Conservation (phyloP, 2,888 invertebrate genomes). For the Drosophila birchii region DNA sequence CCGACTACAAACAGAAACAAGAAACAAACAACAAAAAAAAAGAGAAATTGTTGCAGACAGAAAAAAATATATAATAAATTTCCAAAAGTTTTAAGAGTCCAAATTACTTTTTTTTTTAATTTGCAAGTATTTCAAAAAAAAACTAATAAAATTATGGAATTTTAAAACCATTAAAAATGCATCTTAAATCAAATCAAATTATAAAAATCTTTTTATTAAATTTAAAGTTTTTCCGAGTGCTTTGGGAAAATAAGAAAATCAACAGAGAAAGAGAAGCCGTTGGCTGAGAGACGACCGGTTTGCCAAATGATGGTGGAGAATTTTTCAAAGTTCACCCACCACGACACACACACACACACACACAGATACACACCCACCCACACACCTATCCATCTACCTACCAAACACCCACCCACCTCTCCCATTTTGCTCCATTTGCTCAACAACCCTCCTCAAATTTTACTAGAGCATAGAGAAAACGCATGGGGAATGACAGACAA, state of each 20-base stretch:
- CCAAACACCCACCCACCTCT: slow-evolving; percentile 9
- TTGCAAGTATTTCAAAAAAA: background rate
- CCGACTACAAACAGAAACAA: slow-evolving; percentile 26
- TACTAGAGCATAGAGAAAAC: slow-evolving; percentile 49
- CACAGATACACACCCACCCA: slow-evolving; percentile 25
- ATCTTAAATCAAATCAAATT: too few relatives aligned
- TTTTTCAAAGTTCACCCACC: slow-evolving; percentile 59
- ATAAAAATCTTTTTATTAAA: too few relatives aligned
- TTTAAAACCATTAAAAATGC: too few relatives aligned
- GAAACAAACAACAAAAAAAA: slow-evolving; percentile 4
- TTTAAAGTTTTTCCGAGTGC: slow-evolving; percentile 1
- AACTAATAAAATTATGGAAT: background rate
- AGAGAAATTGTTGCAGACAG: background rate
- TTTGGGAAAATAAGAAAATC: background rate
- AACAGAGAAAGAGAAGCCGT: background rate
- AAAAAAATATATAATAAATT: background rate
- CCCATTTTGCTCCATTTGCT: slow-evolving; percentile 10
- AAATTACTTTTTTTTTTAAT: background rate
- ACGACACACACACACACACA: slow-evolving; percentile 39
- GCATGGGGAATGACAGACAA: slow-evolving; percentile 60
- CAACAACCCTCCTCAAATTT: slow-evolving; percentile 31
- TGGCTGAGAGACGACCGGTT: slow-evolving; percentile 10
- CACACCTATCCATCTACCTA: slow-evolving; percentile 39
- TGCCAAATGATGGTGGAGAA: slow-evolving; percentile 60
- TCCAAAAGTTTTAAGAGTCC: background rate